Percentiles rank a stretch among this genome's conserved stretches.
phyloP scores from a whole-genome alignment of 2,888 invertebrate genomes.

The Campoplex nolae region DNA sequence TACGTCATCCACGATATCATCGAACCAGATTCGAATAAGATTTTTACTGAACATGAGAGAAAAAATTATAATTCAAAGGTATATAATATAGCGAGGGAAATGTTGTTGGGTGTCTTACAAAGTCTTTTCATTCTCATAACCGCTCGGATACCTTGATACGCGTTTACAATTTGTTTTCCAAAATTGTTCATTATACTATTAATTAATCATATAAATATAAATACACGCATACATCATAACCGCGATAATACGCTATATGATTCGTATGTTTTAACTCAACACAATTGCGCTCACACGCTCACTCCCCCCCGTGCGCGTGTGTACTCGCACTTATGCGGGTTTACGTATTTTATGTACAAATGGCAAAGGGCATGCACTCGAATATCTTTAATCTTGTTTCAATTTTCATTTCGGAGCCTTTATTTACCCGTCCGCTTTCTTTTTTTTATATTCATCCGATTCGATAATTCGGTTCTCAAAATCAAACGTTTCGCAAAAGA shows the following conservation, averaged over 20 bases:
- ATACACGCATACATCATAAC: constrained; percentile 30
- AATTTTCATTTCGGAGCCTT: too few species aligned
- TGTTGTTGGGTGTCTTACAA: too few species aligned
- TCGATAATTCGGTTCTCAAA: too few species aligned
- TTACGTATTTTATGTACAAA: constrained; percentile 58
- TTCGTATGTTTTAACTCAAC: constrained; percentile 72
- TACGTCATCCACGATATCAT: too few species aligned
- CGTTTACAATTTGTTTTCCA: too few species aligned
- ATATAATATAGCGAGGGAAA: too few species aligned
- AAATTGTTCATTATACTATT: neutral
- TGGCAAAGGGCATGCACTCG: constrained; percentile 25
- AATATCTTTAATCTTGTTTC: neutral
- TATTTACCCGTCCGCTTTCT: too few species aligned
- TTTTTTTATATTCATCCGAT: too few species aligned
- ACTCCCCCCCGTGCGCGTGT: constrained; percentile 43
- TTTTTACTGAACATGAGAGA: neutral
- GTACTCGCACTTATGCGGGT: constrained; percentile 41
- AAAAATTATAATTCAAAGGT: neutral
- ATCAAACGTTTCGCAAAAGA: too few species aligned
- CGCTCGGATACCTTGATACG: too few species aligned
- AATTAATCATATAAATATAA: constrained; percentile 4
- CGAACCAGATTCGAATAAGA: too few species aligned
- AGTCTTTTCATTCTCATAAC: too few species aligned
- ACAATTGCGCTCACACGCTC: constrained; percentile 59
- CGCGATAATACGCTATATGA: constrained; percentile 68